A percentile compares a stretch with the other conserved stretches of the same genome.
Evolutionary conservation across 2,888 invertebrate species (phyloP).

Genomic region (Camptogramma bilineatum): DNA sequence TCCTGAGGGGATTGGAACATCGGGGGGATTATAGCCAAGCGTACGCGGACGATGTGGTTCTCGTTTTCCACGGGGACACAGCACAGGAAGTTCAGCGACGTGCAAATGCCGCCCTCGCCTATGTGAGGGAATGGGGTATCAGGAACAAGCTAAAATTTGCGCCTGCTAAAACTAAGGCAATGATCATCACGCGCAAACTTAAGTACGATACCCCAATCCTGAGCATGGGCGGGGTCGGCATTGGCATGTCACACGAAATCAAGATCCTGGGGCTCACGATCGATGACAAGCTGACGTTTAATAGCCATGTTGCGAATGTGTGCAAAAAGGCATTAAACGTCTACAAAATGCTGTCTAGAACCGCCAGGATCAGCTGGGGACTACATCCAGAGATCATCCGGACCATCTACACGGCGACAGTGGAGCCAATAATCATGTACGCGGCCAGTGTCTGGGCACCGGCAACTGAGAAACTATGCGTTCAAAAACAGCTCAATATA

Average conservation of each 20-base stretch:
- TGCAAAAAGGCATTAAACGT: constrained; percentile 5
- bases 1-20: constrained; percentile 1
- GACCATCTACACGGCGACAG: constrained; percentile 11
- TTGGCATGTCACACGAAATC: constrained; percentile 9
- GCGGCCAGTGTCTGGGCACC: background rate
- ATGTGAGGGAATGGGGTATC: too few species aligned
- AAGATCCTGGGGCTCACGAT: constrained; percentile 21
- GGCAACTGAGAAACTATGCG: background rate
- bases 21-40: constrained; percentile 10
- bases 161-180: too few species aligned
- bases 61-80: constrained; percentile 23
- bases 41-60: constrained; percentile 27
- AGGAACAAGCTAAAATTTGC: too few species aligned
- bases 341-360: constrained; percentile 14
- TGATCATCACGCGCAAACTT: too few species aligned
- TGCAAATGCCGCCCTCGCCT: constrained; percentile 11
- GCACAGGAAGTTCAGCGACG: constrained; percentile 3
- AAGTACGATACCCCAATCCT: too few species aligned
- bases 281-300: constrained; percentile 21
- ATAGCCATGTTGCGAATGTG: background rate
- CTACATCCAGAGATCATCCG: constrained; percentile 35
- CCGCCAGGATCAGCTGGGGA: constrained; percentile 18
- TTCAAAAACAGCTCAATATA: background rate
- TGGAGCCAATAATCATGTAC: background rate
- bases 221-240: constrained; percentile 16